phyloP scores from a whole-genome alignment of 2,797 vertebrate genomes.

The Falco berigora region DNA sequence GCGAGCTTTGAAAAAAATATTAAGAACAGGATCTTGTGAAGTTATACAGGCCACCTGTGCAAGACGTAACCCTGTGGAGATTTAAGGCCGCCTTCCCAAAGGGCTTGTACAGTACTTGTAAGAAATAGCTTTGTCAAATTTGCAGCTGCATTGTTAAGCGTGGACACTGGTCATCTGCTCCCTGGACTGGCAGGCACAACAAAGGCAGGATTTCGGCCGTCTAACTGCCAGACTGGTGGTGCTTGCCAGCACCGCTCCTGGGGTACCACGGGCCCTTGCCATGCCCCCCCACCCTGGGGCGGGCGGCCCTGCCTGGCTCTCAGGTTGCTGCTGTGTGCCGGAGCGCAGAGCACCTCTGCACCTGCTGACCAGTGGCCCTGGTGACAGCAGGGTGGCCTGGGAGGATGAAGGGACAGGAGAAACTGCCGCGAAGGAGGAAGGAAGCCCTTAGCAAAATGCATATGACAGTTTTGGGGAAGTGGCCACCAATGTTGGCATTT shows the following conservation, averaged over 20 bases:
- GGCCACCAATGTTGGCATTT: neutral
- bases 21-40: conserved; percentile 25
- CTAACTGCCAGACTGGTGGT: neutral
- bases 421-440: neutral
- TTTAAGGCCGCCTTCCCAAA: neutral
- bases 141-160: conserved; percentile 1
- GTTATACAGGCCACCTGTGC: conserved; percentile 37
- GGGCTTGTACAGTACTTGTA: neutral
- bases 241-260: neutral
- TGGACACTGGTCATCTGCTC: neutral
- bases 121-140: neutral
- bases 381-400: neutral
- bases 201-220: neutral
- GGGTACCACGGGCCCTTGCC: accelerated
- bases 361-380: neutral
- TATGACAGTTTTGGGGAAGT: neutral
- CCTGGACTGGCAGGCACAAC: neutral
- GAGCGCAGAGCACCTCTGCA: neutral
- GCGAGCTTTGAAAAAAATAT: conserved; percentile 48
- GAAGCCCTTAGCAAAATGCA: accelerated
- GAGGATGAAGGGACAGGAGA: neutral
- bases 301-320: neutral
- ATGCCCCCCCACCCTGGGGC: accelerated
- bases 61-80: conserved; percentile 43
- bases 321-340: too few relatives aligned